A percentile compares a stretch with the other conserved stretches of the same genome.
phyloP scores from a whole-genome alignment of 2,888 invertebrate species.

The Morinoia aosen region DNA sequence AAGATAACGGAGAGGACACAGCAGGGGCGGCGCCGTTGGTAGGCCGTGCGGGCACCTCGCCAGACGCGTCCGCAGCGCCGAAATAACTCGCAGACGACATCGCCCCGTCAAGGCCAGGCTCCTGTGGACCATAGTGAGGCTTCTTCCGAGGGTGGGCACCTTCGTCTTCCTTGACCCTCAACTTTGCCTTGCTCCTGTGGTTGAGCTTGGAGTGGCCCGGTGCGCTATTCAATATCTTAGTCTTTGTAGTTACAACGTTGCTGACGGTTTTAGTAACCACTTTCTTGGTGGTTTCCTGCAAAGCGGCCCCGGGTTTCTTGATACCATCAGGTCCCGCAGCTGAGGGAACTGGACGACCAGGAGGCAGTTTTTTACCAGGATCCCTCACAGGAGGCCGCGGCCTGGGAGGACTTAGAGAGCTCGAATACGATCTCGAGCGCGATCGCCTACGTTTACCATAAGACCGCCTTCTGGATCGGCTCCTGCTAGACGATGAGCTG shows the following conservation, averaged over 20 bases:
- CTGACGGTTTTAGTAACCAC: conserved; percentile 64
- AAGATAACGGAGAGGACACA: background rate
- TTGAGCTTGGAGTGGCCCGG: conserved; percentile 56
- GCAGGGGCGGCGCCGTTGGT: background rate
- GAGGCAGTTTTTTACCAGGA: conserved; percentile 18
- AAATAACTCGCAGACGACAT: background rate
- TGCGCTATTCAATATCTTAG: conserved; percentile 10
- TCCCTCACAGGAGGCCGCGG: conserved; percentile 34
- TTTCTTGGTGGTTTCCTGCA: conserved; percentile 64
- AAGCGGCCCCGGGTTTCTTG: background rate
- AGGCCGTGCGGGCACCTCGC: background rate
- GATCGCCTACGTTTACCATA: conserved; percentile 61
- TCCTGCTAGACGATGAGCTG: conserved; percentile 41
- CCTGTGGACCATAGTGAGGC: conserved; percentile 55
- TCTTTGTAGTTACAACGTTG: conserved; percentile 61
- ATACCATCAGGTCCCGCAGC: background rate
- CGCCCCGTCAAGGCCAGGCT: conserved; percentile 9
- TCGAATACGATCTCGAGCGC: conserved; percentile 59
- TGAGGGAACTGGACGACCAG: background rate
- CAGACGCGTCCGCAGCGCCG: background rate
- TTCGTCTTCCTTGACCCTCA: conserved; percentile 61
- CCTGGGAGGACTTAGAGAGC: conserved; percentile 58
- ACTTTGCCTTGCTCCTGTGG: conserved; percentile 55
- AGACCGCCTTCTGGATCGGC: conserved; percentile 55
- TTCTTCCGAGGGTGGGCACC: conserved; percentile 54